A percentile compares a stretch with the other conserved stretches of the same genome.
Evolutionary conservation across 2,113 vertebrate species (phyloP).

Genomic region (Anolis carolinensis): DNA sequence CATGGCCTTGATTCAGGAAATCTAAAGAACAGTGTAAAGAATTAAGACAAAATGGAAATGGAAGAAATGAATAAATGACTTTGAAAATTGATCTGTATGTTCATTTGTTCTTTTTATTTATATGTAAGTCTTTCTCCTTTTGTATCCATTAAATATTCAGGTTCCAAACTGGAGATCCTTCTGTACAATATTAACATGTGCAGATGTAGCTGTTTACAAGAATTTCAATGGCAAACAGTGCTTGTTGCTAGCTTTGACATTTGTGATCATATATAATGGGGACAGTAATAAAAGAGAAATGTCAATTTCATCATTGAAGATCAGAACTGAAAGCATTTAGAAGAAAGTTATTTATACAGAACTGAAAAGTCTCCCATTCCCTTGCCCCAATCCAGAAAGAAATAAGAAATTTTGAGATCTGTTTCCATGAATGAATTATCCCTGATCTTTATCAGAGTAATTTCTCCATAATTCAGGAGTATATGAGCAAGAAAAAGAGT

Average conservation of each 20-base stretch:
- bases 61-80: not conserved
- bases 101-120: not conserved
- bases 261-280: not conserved
- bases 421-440: not conserved
- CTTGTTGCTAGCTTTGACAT: not conserved
- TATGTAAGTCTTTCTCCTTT: not conserved
- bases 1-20: accelerated
- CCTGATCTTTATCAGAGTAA: not conserved
- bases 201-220: not conserved
- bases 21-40: not conserved
- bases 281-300: not conserved
- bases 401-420: not conserved
- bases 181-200: not conserved
- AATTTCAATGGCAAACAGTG: not conserved
- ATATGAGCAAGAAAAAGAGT: not conserved
- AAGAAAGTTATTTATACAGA: not conserved
- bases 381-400: not conserved
- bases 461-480: not conserved
- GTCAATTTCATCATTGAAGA: not conserved
- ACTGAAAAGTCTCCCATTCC: not conserved
- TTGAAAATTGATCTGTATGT: not conserved
- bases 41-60: not conserved
- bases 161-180: not conserved
- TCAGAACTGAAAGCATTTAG: not conserved
- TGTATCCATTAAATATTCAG: not conserved